Evolutionary conservation across 2,113 vertebrate genomes (phyloP), one percentile per base, ranked within the genome.

Genomic region (Cettia cetti): DNA sequence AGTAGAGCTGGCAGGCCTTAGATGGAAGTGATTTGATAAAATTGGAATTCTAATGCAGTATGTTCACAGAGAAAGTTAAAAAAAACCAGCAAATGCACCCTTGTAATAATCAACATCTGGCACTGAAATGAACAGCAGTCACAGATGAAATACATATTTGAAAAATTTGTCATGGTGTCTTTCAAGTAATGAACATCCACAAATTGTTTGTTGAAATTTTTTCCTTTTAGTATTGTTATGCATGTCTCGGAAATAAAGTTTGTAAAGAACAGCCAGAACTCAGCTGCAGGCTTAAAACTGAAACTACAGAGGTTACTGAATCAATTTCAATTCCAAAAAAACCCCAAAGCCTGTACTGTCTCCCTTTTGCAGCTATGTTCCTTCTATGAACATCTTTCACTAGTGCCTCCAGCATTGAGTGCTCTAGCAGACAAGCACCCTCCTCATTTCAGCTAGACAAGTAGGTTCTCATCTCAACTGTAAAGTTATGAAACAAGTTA

Each of bases 101-200:
- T 65, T 86, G 60, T 53, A 83, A 83, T 90, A 93, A 90, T 71
- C 90, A 83, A 33, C 87, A 87, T 86, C 92, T 74, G 49, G 79
- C 76, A 83, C 53, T 78, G 71, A 93, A 92, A 89, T 50, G 35
- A 92, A 66, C 71, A 88, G 70, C 82, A 94, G 76, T 57, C 52
- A 83, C 68, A 92, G 71, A 95, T 44, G 39, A 95, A 91, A 60
- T 37, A 77, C 68, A 49, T 80, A 83, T 53, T 83, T 89, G 53
- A 90, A 92, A 92, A 89, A 81, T 71, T 89, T 92, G 79, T 96
- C 93, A 90, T 37, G 56, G 90, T 37, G 69, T 94, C 77, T 93
- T 95, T 94, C 69, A 90, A 88, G 69, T 77, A 86, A 87, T n/a
- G 49, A 94, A 57, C 45, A 93, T 81, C 64, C 71, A 86, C 57